Evolutionary conservation across 2,797 vertebrate species (phyloP), one percentile per base, ranked within the genome.

Genomic region (Chaenodraco wilsoni): DNA sequence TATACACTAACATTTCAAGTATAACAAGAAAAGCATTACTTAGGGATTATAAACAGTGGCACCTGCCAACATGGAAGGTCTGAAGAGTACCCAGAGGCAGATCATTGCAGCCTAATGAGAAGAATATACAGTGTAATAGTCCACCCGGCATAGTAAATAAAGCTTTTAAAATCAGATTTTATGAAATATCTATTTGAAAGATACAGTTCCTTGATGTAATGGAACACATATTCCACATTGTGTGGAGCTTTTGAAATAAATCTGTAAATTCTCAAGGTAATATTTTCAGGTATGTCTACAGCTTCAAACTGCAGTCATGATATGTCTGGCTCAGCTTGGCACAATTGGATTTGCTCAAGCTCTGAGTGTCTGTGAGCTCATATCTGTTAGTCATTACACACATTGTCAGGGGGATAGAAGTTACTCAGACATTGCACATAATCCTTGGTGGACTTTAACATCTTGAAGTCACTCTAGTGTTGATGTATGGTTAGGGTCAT

Each of bases 331-430:
- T 69, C 65, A 14, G 54, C 45, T 23, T 15, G 44, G 15, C 66
- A 72, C 73, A 51, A 58, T 65, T 13, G 65, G 79, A 69, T 78
- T 82, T 72, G 15, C 49, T 70, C 13, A 14, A 77, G 37, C 51
- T 40, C 44, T 2, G 55, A 57, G 45, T 3, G 3, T 70, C 58
- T 64, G 27, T 8, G 49, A 72, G 51, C 49, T 37, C 70, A 77
- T 66, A 68, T 49, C 19, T 51, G 46, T 19, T 1, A 46, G 64
- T 59, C 48, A 64, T 74, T 59, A 64, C 49, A 50, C 64, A 66
- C 15, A 21, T 41, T 73, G 51, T 65, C 55, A 46, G 52, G 57
- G 21, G 33, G 51, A 55, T 17, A 74, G 48, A 65, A 56, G 67
- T 51, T n/a, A 21, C 31, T 61, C 31, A 41, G 3, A 46, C 9